These are phyloP conservation scores for Trachymyrmex septentrionalis DNA, from an alignment of 1,140 invertebrate genomes.

Conservation along the genomic window DNA sequence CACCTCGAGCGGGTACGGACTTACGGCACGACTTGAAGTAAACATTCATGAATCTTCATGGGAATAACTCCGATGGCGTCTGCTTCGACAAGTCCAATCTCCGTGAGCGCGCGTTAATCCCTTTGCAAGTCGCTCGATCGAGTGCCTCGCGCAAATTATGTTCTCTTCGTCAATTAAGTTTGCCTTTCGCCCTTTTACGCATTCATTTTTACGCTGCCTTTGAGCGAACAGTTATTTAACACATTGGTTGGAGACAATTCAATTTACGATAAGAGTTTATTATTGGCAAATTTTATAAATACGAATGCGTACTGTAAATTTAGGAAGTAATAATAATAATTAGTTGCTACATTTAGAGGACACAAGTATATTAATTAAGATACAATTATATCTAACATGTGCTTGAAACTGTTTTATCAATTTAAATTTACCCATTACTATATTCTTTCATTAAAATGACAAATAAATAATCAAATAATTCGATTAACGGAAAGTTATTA, in stretches of 20 bases:
- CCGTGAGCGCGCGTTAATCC: constrained; percentile 38
- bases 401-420: no score
- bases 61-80: constrained; percentile 35
- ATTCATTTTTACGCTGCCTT: constrained; percentile 14
- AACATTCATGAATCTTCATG: constrained; percentile 63
- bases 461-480: no score
- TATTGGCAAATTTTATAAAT: constrained; percentile 1
- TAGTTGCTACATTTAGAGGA: background rate
- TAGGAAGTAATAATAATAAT: background rate
- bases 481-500: no score
- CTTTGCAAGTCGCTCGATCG: constrained; percentile 24
- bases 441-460: no score
- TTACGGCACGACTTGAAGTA: constrained; percentile 40
- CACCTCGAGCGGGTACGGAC: constrained; percentile 31
- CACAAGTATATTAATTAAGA: background rate
- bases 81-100: constrained; percentile 53
- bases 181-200: constrained; percentile 6
- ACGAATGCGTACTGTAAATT: background rate
- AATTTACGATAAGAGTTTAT: constrained; percentile 14
- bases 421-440: no score
- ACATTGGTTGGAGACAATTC: constrained; percentile 16
- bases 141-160: constrained; percentile 46
- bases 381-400: no score
- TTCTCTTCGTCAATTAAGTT: constrained; percentile 21
- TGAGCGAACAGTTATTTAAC: constrained; percentile 5